Evolutionary conservation across 1,140 invertebrate genomes (phyloP), one percentile per base, ranked within the genome.

Genomic region (Homalodisca vitripennis): DNA sequence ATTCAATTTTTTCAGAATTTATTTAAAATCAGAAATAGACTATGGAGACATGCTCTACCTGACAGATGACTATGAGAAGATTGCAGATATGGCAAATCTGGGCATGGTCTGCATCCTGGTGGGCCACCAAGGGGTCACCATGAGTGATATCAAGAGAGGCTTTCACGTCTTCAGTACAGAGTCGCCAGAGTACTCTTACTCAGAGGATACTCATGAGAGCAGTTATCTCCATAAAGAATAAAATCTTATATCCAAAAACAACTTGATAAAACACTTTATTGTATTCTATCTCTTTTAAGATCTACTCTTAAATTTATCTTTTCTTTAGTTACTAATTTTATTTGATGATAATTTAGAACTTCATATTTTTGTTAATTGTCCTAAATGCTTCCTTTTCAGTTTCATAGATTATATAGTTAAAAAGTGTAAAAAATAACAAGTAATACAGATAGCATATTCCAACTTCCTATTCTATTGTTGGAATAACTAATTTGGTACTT

Each of bases 111-210:
- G 48, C n/a, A 51, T 51, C n/a, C n/a, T 51, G 22, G n/a, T 20
- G 3, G n/a, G n/a, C 6, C 14, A 51, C 17, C 3, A 22, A 51
- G 48, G 48, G 22, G 22, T 51, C 6, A 51, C 48, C n/a, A 12
- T 51, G 48, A 51, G n/a, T 20, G 48, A 51, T 20, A n/a, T 51
- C n/a, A 51, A n/a, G 6, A 51, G 22, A 51, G 48, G 48, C 3
- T 51, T 51, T 6, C 48, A 51, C 48, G 22, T 51, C 48, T 51
- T 51, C 48, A 51, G 48, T 22, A 51, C 48, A 51, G 48, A 51
- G 22, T 51, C 48, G 17, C 48, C 48, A 10, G 48, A 51, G 22
- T 51, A 51, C n/a, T 51, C 48, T 3, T 51, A 51, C 48, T 51
- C 48, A 20, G 48, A 51, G 22, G 48, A 51, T n/a, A 51, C 48